These are phyloP conservation scores for Wiebesia pumilae DNA, from an alignment of 1,140 invertebrate genomes.

Conservation along the genomic window DNA sequence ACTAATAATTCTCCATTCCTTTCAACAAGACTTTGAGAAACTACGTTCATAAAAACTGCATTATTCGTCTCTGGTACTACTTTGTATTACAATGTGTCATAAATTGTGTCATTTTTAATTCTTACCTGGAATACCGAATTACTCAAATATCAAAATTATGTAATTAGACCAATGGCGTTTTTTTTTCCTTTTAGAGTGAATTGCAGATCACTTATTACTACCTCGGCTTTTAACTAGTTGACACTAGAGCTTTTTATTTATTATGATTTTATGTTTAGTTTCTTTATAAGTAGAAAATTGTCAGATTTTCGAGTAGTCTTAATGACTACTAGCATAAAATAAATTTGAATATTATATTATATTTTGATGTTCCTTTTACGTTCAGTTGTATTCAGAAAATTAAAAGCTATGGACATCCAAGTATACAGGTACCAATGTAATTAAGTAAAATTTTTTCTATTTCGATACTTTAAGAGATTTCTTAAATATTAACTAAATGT, in stretches of 20 bases:
- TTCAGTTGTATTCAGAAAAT: background rate
- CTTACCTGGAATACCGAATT: background rate
- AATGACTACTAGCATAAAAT: background rate
- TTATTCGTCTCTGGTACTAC: background rate
- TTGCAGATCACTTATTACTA: background rate
- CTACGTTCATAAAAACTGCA: constrained; percentile 31
- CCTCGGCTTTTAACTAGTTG: background rate
- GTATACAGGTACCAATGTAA: background rate
- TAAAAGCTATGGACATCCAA: background rate
- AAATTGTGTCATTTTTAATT: background rate
- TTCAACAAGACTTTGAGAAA: constrained; percentile 16
- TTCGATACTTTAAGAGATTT: background rate
- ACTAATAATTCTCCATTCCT: constrained; percentile 3
- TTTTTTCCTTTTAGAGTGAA: background rate
- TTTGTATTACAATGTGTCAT: background rate
- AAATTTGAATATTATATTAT: background rate
- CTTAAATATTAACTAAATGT: background rate
- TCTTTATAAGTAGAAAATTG: background rate
- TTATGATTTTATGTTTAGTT: background rate
- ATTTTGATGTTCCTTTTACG: background rate
- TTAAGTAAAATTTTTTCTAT: background rate
- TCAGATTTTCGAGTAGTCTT: background rate
- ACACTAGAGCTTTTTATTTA: background rate
- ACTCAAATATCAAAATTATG: background rate
- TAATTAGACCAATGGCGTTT: background rate